phyloP scores from a whole-genome alignment of 2,888 invertebrate genomes.

The Leptarthrus brevirostris region DNA sequence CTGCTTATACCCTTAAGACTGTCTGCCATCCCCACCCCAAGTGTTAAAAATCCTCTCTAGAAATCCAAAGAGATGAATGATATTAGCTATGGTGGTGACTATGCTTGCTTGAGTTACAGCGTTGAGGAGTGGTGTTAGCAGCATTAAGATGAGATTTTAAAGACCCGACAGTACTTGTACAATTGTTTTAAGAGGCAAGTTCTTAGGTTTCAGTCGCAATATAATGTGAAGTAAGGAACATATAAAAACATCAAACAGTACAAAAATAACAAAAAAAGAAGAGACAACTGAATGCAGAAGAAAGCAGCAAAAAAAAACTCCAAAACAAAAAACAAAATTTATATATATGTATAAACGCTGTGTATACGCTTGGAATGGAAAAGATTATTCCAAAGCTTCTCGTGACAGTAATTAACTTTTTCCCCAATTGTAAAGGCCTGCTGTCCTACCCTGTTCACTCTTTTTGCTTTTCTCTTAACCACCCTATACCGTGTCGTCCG shows the following conservation, averaged over 20 bases:
- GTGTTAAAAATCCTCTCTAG: not conserved
- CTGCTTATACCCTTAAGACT: no score
- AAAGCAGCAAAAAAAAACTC: not conserved
- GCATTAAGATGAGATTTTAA: constrained; percentile 12
- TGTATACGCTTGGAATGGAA: not conserved
- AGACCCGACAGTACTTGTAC: not conserved
- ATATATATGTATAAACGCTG: no score
- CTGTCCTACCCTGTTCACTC: not conserved
- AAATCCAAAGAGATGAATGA: not conserved
- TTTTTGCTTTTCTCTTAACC: no score
- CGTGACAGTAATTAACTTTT: constrained; percentile 18
- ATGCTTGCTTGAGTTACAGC: not conserved
- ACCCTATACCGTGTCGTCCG: not conserved
- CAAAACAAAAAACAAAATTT: no score
- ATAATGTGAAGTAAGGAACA: no score
- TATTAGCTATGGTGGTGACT: not conserved
- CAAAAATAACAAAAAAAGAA: no score
- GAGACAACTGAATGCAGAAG: not conserved
- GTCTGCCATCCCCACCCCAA: not conserved
- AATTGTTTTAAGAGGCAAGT: not conserved
- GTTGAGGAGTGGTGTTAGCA: not conserved
- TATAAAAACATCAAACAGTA: no score
- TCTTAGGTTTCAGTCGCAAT: no score
- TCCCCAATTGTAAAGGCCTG: not conserved
- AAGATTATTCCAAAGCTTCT: not conserved